Conservation (phyloP, 1,140 invertebrate species). For the Pogonognathellus flavescens region DNA sequence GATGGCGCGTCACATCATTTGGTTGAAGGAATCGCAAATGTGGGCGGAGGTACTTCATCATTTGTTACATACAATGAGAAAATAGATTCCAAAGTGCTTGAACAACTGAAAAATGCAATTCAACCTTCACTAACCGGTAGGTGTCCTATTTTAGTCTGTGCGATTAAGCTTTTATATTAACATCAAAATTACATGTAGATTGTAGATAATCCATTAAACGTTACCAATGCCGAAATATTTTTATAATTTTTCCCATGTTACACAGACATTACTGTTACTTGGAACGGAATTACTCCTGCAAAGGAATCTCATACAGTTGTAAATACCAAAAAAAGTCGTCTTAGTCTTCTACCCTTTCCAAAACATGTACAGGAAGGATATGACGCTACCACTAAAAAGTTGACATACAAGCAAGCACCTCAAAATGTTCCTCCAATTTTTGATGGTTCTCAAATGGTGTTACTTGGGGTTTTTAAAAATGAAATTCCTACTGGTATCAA, state of each 20-base stretch:
- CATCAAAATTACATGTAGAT: too few relatives aligned
- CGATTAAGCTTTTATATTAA: background rate
- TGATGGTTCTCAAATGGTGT: constrained; percentile 61
- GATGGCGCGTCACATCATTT: too few relatives aligned
- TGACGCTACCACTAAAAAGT: background rate
- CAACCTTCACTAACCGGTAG: constrained; percentile 68
- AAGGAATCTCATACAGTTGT: background rate
- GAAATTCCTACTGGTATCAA: constrained; percentile 17
- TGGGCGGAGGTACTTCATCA: constrained; percentile 68
- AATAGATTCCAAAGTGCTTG: constrained; percentile 68
- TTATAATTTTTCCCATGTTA: background rate
- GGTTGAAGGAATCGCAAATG: constrained; percentile 69
- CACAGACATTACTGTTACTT: constrained; percentile 51
- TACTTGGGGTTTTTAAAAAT: constrained; percentile 63
- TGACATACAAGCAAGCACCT: constrained; percentile 55
- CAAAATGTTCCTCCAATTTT: constrained; percentile 62
- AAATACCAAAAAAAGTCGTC: constrained; percentile 60
- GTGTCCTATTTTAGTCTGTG: background rate
- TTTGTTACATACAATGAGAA: constrained; percentile 69
- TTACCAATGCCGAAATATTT: background rate
- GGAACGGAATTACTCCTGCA: constrained; percentile 11
- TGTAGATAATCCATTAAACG: background rate
- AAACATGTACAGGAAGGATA: constrained; percentile 46
- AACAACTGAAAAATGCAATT: constrained; percentile 69
- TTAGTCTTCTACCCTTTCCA: constrained; percentile 59